Conservation (phyloP, 23 tunicate genomes). For the Trididemnum clinides region DNA sequence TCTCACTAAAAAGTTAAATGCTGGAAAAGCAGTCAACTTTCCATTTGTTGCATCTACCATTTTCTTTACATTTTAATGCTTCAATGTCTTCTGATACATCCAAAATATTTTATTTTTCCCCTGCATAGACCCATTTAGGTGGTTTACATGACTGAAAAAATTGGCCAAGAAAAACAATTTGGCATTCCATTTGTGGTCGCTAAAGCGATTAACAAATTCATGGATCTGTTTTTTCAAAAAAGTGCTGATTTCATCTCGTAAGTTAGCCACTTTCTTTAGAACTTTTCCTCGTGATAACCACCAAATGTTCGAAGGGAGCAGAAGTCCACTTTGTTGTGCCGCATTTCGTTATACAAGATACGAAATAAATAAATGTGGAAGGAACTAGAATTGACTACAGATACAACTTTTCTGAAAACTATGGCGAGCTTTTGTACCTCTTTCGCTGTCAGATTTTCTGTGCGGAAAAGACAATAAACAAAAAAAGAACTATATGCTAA, state of each 20-base stretch:
- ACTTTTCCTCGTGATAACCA: constrained; percentile 42
- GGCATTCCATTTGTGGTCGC: constrained; percentile 56
- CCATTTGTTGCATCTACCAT: neutral
- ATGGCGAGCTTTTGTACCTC: too few species aligned
- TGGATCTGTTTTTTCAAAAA: constrained; percentile 5
- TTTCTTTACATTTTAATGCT: constrained; percentile 20
- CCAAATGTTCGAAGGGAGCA: constrained; percentile 39
- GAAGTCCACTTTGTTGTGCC: constrained; percentile 41
- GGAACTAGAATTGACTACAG: constrained; percentile 46
- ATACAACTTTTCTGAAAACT: too few species aligned
- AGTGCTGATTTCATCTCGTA: neutral
- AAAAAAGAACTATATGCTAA: too few species aligned
- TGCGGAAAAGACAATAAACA: too few species aligned
- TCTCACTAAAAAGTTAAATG: too few species aligned
- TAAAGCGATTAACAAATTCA: constrained; percentile 15
- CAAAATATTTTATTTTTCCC: constrained; percentile 29
- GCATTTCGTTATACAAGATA: constrained; percentile 40
- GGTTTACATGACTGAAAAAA: constrained; percentile 42
- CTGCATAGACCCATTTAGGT: constrained; percentile 32
- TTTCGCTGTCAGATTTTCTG: too few species aligned
- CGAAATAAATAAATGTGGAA: constrained; percentile 36
- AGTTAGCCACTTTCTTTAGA: constrained; percentile 20
- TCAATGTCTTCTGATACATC: constrained; percentile 14
- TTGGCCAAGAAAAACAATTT: constrained; percentile 57
- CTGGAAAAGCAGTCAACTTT: too few species aligned